Evolutionary conservation across 2,113 vertebrate genomes (phyloP).

Genomic region (Macaca fascicularis): T2T-MFA8v1.1 NC_088389.1:91172501-91173000

Average conservation of each 20-base stretch:
- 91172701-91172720: neutral
- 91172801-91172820: conserved; percentile 37
- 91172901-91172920: neutral
- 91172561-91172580: neutral
- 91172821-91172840: neutral
- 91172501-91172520: neutral
- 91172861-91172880: conserved; percentile 38
- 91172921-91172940: neutral
- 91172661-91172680: neutral
- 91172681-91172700: conserved; percentile 45
- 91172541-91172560: neutral
- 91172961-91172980: neutral
- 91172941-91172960: neutral
- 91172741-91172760: neutral
- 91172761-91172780: conserved; percentile 7
- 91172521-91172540: neutral
- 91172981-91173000: neutral
- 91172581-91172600: neutral
- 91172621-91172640: conserved; percentile 8
- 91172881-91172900: neutral
- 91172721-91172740: neutral
- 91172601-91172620: neutral
- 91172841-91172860: neutral
- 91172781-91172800: neutral
- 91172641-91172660: neutral